These are phyloP conservation scores for Aleiodes leptofemur DNA, from an alignment of 2,888 invertebrate species.

Conservation along the genomic window DNA sequence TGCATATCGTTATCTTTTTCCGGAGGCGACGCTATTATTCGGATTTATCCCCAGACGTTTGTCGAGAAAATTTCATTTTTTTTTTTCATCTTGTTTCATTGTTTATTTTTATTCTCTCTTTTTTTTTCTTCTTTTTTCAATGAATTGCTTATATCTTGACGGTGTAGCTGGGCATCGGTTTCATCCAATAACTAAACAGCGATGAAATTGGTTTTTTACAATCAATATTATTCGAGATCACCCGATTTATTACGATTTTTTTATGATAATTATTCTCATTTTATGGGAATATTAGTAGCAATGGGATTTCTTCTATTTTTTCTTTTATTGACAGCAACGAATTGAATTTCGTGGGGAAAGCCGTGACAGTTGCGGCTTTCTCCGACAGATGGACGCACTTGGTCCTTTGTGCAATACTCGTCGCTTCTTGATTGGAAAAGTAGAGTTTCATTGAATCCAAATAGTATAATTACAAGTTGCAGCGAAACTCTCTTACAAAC, in stretches of 20 bases:
- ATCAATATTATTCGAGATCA: constrained; percentile 9
- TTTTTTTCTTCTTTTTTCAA: constrained; percentile 4
- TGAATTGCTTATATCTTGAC: constrained; percentile 14
- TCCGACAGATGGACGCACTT: not conserved
- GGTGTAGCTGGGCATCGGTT: constrained; percentile 7
- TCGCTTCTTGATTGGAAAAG: no score
- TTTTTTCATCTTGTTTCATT: not conserved
- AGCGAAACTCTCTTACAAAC: no score
- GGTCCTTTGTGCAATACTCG: not conserved
- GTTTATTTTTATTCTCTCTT: not conserved
- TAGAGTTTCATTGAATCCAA: no score
- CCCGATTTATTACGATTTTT: not conserved
- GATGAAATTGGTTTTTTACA: constrained; percentile 12
- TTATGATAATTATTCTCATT: constrained; percentile 2
- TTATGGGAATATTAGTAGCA: not conserved
- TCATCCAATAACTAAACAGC: constrained; percentile 20
- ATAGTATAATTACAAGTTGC: no score
- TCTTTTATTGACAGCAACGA: not conserved
- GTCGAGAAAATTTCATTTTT: constrained; percentile 18
- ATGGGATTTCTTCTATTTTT: not conserved
- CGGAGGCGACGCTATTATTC: constrained; percentile 45
- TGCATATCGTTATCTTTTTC: constrained; percentile 71
- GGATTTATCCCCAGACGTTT: constrained; percentile 28
- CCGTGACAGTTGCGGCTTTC: not conserved
- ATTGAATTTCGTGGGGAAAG: not conserved